A percentile compares a stretch with the other conserved stretches of the same genome.
Evolutionary conservation across 2,888 invertebrate genomes (phyloP).

Genomic region (Cryptocephalus primarius): DNA sequence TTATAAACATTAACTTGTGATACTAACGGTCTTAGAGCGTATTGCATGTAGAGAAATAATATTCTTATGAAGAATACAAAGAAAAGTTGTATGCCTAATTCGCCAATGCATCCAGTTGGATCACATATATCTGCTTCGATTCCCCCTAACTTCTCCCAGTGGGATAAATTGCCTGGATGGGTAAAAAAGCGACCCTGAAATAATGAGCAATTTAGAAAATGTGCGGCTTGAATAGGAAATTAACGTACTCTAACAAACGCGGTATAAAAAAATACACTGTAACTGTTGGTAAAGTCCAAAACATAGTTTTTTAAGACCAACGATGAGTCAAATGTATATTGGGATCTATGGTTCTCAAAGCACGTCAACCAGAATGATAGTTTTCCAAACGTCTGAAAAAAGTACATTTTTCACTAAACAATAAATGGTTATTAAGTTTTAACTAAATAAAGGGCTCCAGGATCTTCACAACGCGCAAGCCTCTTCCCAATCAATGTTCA

Average conservation of each 20-base stretch:
- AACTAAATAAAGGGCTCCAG: no score
- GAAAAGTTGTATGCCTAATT: slow-evolving; percentile 42
- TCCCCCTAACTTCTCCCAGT: slow-evolving; percentile 16
- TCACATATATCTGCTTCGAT: slow-evolving; percentile 33
- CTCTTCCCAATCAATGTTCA: no score
- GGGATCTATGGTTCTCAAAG: background rate
- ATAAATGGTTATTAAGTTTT: no score
- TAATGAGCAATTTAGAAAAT: background rate
- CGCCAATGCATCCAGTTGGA: slow-evolving; percentile 44
- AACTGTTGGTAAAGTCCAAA: background rate
- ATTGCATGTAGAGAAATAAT: no score
- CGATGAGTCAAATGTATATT: background rate
- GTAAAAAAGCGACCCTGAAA: slow-evolving; percentile 35
- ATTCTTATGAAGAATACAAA: no score
- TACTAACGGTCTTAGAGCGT: no score
- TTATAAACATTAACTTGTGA: no score
- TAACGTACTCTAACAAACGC: background rate
- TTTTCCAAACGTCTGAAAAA: background rate
- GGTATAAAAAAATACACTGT: background rate
- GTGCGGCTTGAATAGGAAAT: background rate
- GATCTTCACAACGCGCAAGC: no score
- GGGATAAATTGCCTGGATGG: slow-evolving; percentile 32
- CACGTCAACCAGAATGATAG: background rate
- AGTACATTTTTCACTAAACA: no score
- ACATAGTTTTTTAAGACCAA: background rate